These are phyloP conservation scores for Meteorus sp. DNA, from an alignment of 1,140 invertebrate species.

Conservation along the genomic window DNA sequence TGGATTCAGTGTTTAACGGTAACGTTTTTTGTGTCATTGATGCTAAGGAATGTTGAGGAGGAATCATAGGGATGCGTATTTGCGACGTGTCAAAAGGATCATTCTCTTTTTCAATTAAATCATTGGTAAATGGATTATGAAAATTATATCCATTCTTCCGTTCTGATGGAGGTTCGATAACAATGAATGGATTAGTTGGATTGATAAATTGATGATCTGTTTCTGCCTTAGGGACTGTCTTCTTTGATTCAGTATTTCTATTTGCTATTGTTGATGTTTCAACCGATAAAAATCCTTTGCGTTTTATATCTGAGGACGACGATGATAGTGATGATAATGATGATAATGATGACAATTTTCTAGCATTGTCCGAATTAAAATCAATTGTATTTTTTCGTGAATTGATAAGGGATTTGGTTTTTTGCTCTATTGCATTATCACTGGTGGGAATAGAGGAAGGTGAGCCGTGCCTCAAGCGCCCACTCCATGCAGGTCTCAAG, in stretches of 20 bases:
- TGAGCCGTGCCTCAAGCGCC: slow-evolving; percentile 48
- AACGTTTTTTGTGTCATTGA: slow-evolving; percentile 30
- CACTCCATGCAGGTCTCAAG: slow-evolving; percentile 59
- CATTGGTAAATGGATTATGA: slow-evolving; percentile 23
- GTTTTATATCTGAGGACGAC: neutral
- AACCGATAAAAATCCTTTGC: neutral
- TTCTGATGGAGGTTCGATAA: neutral
- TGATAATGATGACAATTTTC: no score
- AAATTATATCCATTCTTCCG: neutral
- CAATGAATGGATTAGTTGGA: slow-evolving; percentile 32
- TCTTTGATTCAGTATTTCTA: slow-evolving; percentile 40
- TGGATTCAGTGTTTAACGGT: slow-evolving; percentile 41
- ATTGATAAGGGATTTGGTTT: no score
- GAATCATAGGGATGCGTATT: slow-evolving; percentile 38
- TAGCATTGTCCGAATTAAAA: neutral
- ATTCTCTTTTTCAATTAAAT: slow-evolving; percentile 8
- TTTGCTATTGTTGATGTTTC: neutral
- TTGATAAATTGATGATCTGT: slow-evolving; percentile 30
- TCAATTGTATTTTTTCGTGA: no score
- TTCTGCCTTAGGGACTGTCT: neutral
- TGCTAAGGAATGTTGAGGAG: slow-evolving; percentile 34
- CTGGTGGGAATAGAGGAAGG: slow-evolving; percentile 47
- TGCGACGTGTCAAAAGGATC: slow-evolving; percentile 51
- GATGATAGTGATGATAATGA: no score
- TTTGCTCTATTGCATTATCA: slow-evolving; percentile 9